Evolutionary conservation across 1,140 invertebrate genomes (phyloP), one percentile per base, ranked within the genome.

Genomic region (Delia radicum): DNA sequence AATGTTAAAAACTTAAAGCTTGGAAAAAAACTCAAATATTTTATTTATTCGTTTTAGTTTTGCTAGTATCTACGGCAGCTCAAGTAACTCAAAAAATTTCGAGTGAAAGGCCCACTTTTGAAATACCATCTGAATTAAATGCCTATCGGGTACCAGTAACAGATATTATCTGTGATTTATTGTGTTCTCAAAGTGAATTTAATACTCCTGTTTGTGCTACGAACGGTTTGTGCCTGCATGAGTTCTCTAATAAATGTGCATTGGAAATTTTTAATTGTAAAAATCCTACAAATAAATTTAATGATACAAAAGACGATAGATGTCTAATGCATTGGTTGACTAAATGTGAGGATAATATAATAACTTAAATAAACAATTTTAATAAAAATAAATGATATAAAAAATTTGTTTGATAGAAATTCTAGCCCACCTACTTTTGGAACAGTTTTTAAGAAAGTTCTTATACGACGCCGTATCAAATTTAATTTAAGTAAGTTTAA

Each of bases 211-310:
- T 85, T 48, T 85, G 83, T 13, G 83, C 83, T 72, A 77, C 76
- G 33, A 85, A 83, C 61, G 81, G 78, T 62, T 76, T 81, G n/a
- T 85, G 83, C 18, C 74, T 81, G 10, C 80, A 81, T 67, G 80
- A 81, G 13, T 85, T 85, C 63, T 69, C 79, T 8, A 83, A 82
- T 65, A 81, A 83, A 21, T 85, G 83, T 26, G 79, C 82, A 3
- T 81, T 84, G 82, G 80, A 84, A 29, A 79, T 78, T n/a, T 84
- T 77, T 48, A 82, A 82, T 55, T 84, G 83, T 67, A 78, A 77
- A 5, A 79, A 84, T 74, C 80, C 33, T 29, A 18, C 72, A 26
- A 12, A 73, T 18, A 33, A 76, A 5, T 84, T 84, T 77, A 81
- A 76, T 6, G 61, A 63, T 4, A 76, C 75, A n/a, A 63, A 42